Conservation (phyloP, 2,797 vertebrate species). For the Muraenolepis orangiensis region DNA sequence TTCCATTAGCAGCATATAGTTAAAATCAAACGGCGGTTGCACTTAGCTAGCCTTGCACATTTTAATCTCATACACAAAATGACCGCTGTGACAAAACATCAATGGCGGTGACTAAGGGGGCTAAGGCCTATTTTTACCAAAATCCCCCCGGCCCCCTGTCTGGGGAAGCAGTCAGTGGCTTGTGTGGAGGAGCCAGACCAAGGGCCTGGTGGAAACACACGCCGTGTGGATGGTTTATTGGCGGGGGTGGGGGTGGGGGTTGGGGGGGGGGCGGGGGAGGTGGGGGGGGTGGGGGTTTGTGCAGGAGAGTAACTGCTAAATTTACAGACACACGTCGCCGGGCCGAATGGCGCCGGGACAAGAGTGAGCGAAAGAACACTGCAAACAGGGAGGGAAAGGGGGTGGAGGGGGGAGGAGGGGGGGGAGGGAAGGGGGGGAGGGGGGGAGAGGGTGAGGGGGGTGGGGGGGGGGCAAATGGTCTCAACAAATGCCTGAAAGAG, state of each 20-base stretch:
- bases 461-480: slow-evolving; percentile 15
- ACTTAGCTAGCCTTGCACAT: neutral
- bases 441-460: no score
- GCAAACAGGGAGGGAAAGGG: neutral
- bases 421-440: neutral
- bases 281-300: slow-evolving; percentile 10
- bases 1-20: neutral
- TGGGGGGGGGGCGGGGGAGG: slow-evolving; percentile 19
- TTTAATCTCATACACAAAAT: neutral
- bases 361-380: slow-evolving; percentile 47
- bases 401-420: no score
- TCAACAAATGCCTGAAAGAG: slow-evolving; percentile 29
- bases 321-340: slow-evolving; percentile 58
- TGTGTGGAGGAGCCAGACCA: slow-evolving; percentile 21
- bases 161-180: slow-evolving; percentile 4
- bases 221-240: slow-evolving; percentile 55
- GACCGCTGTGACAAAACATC: neutral
- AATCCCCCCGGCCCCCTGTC: neutral
- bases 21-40: neutral
- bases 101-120: neutral
- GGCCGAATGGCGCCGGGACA: slow-evolving; percentile 62
- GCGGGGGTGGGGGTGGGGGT: slow-evolving; percentile 9
- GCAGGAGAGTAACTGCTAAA: slow-evolving; percentile 37
- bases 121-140: neutral
- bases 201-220: slow-evolving; percentile 45